Evolutionary conservation across 1,140 invertebrate species (phyloP).

Genomic region (Leptinotarsa lineolata): DNA sequence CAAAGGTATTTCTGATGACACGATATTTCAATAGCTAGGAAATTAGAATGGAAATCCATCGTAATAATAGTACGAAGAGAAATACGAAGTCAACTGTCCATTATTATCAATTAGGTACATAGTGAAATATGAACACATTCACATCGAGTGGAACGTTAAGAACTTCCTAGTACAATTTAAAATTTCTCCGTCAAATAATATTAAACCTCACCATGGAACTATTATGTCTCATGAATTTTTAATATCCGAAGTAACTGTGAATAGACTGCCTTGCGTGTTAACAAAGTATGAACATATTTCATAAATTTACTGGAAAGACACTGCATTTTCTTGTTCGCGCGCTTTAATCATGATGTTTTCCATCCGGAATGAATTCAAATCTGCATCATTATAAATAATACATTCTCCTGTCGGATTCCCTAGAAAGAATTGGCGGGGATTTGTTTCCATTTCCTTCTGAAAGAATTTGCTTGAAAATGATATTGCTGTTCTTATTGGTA

Average conservation of each 20-base stretch:
- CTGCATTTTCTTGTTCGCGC: constrained; percentile 7
- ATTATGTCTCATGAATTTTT: not conserved
- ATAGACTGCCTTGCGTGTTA: not conserved
- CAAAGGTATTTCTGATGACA: too few species aligned
- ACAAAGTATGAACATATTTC: not conserved
- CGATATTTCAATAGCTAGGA: too few species aligned
- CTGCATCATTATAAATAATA: constrained; percentile 4
- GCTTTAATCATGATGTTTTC: not conserved
- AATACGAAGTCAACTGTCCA: not conserved
- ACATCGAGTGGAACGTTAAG: not conserved
- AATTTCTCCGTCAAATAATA: not conserved
- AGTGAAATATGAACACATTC: not conserved
- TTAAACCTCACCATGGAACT: not conserved
- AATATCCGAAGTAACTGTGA: not conserved
- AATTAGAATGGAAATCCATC: too few species aligned
- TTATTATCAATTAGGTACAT: not conserved
- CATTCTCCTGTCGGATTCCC: not conserved
- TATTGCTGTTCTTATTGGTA: not conserved
- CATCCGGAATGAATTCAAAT: not conserved
- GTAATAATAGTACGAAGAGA: not conserved
- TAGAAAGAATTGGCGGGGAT: not conserved
- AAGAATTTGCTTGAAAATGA: not conserved
- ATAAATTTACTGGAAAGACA: not conserved
- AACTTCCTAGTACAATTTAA: not conserved
- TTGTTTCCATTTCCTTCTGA: not conserved